Evolutionary conservation across 2,888 invertebrate species (phyloP).

Genomic region (Drosophila algonquin): DNA sequence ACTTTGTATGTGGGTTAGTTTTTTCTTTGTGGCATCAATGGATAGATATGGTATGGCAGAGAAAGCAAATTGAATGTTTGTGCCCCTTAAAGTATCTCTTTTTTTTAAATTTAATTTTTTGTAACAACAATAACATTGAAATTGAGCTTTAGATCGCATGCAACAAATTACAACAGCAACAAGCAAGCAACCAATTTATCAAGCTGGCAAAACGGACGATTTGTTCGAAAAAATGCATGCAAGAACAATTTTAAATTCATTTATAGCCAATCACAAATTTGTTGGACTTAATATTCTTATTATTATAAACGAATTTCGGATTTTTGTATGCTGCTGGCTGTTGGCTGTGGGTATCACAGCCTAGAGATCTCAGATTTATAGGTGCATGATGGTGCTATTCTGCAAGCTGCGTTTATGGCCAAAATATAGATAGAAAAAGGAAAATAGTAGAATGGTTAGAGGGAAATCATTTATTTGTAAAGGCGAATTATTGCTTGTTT

Average conservation of each 20-base stretch:
- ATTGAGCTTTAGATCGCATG: constrained; percentile 30
- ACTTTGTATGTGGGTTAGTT: constrained; percentile 22
- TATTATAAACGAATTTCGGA: not conserved
- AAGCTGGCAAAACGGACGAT: constrained; percentile 26
- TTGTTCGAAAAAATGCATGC: constrained; percentile 43
- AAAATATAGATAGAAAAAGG: constrained; percentile 53
- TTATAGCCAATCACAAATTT: not conserved
- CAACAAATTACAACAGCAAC: constrained; percentile 42
- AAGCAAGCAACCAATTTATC: constrained; percentile 35
- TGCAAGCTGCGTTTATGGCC: constrained; percentile 82
- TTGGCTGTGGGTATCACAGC: not conserved
- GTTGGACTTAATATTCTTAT: not conserved
- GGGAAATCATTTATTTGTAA: constrained; percentile 3
- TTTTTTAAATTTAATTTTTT: not conserved
- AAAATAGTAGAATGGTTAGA: constrained; percentile 55
- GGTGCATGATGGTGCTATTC: constrained; percentile 85
- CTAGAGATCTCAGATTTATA: constrained; percentile 73
- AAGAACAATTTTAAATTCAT: constrained; percentile 9
- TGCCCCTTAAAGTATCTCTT: constrained; percentile 1
- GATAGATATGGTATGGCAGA: constrained; percentile 20
- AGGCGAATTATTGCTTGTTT: constrained; percentile 5
- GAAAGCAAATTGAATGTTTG: constrained; percentile 2
- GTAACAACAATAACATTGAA: constrained; percentile 43
- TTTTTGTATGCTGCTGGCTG: constrained; percentile 21
- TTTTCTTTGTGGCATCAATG: not conserved